Evolutionary conservation across 2,113 vertebrate genomes (phyloP).

Genomic region (Bos javanicus): DNA sequence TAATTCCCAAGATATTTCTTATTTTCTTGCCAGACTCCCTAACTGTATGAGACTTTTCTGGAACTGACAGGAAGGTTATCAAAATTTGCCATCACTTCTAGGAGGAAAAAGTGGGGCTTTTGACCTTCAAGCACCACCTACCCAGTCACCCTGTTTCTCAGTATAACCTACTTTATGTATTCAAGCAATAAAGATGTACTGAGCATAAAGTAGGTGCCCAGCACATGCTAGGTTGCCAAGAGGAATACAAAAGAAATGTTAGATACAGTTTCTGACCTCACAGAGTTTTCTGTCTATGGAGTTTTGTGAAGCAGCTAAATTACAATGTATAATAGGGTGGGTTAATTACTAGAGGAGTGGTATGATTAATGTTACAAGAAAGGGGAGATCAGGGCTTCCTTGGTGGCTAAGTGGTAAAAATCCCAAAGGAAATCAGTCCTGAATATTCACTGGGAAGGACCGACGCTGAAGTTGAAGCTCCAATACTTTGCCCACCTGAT

Average conservation of each 20-base stretch:
- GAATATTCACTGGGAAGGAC: background rate
- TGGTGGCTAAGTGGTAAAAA: background rate
- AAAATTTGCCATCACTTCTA: background rate
- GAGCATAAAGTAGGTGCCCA: conserved; percentile 36
- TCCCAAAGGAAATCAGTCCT: background rate
- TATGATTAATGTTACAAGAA: background rate
- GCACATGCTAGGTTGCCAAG: conserved; percentile 31
- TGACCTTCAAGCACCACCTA: conserved; percentile 42
- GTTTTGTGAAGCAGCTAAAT: background rate
- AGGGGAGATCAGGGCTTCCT: background rate
- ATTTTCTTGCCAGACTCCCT: background rate
- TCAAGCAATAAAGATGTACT: conserved; percentile 51
- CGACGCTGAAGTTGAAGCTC: background rate
- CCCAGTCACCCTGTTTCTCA: background rate
- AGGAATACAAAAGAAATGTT: conserved; percentile 43
- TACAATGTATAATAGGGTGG: background rate
- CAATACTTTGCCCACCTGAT: background rate
- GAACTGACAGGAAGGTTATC: conserved; percentile 11
- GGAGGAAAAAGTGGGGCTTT: background rate
- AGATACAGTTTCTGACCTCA: conserved; percentile 15
- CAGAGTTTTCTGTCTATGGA: background rate
- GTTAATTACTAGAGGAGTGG: too few relatives aligned
- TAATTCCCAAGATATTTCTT: background rate
- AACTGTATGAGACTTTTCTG: background rate
- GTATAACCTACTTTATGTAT: conserved; percentile 36